Evolutionary conservation across 2,113 vertebrate species (phyloP).

Genomic region (Megalops atlanticus): DNA sequence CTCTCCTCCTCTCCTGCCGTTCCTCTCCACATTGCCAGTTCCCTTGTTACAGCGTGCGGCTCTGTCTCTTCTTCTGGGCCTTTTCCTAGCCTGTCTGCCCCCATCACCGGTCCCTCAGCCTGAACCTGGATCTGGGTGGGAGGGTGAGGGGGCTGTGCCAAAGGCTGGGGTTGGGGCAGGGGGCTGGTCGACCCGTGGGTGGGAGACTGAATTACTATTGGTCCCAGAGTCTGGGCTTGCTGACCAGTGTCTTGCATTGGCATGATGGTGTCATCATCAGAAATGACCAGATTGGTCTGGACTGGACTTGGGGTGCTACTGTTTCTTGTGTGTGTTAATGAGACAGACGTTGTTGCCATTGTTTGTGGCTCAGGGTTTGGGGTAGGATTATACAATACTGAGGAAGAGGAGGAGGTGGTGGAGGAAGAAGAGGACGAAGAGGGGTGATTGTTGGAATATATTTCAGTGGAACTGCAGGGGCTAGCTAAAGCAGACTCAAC

Average conservation of each 20-base stretch:
- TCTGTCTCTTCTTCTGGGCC: not conserved
- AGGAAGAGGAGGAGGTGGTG: constrained; percentile 26
- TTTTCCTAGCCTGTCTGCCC: not conserved
- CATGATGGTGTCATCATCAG: constrained; percentile 29
- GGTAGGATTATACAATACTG: constrained; percentile 7
- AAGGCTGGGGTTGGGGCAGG: not conserved
- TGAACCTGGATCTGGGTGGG: not conserved
- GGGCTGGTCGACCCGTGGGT: constrained; percentile 17
- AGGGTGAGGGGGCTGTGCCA: constrained; percentile 29
- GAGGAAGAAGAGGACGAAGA: constrained; percentile 52
- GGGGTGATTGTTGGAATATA: constrained; percentile 57
- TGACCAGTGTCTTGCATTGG: not conserved
- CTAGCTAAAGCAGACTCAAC: constrained; percentile 72
- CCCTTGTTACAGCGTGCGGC: not conserved
- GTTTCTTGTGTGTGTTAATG: constrained; percentile 48
- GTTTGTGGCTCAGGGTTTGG: constrained; percentile 47
- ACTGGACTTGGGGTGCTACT: constrained; percentile 32
- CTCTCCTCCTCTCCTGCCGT: constrained; percentile 34
- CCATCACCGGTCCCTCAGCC: not conserved
- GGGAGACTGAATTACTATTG: constrained; percentile 3
- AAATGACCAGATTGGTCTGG: constrained; percentile 28
- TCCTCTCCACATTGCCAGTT: not conserved
- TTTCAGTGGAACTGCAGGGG: constrained; percentile 87
- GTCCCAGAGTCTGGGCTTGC: not conserved
- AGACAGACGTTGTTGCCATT: constrained; percentile 41